Percentiles rank a stretch among this genome's conserved stretches.
These are phyloP conservation scores for Nothoprocta pentlandii DNA, from an alignment of 2,113 vertebrate genomes.

Conservation along the genomic window DNA sequence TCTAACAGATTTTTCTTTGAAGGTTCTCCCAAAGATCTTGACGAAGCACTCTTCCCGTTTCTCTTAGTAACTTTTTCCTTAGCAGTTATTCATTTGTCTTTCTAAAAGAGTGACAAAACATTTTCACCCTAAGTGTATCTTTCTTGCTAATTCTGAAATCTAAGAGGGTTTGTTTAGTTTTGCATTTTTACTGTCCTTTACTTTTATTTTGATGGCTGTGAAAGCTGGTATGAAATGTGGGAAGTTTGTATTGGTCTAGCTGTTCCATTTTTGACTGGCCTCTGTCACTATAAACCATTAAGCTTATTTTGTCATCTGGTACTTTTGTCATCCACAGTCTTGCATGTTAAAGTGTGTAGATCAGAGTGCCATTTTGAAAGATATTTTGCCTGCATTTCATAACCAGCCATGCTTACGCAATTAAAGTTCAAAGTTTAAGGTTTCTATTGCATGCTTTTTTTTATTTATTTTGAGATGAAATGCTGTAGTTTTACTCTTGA, in stretches of 20 bases:
- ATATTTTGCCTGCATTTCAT: conserved; percentile 85
- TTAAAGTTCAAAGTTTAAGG: conserved; percentile 79
- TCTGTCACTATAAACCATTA: conserved; percentile 78
- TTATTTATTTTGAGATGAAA: conserved; percentile 78
- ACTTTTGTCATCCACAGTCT: conserved; percentile 80
- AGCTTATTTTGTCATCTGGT: conserved; percentile 76
- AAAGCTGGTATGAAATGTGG: conserved; percentile 88
- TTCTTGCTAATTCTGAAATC: conserved; percentile 80
- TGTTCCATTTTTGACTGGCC: conserved; percentile 82
- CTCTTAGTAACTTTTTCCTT: conserved; percentile 87
- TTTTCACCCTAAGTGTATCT: conserved; percentile 77
- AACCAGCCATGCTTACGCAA: conserved; percentile 83
- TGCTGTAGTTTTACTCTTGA: conserved; percentile 86
- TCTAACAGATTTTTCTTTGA: conserved; percentile 89
- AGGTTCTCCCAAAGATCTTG: conserved; percentile 89
- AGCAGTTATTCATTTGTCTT: conserved; percentile 87
- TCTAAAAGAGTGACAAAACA: conserved; percentile 50
- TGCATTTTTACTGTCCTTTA: conserved; percentile 80
- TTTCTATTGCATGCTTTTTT: conserved; percentile 88
- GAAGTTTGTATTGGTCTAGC: conserved; percentile 75
- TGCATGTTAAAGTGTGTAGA: conserved; percentile 81
- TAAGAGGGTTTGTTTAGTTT: conserved; percentile 80
- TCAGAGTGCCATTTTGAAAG: conserved; percentile 81
- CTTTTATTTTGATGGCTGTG: conserved; percentile 85
- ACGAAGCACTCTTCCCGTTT: conserved; percentile 84